phyloP scores from a whole-genome alignment of 2,113 vertebrate species.

The Axis porcinus region DNA sequence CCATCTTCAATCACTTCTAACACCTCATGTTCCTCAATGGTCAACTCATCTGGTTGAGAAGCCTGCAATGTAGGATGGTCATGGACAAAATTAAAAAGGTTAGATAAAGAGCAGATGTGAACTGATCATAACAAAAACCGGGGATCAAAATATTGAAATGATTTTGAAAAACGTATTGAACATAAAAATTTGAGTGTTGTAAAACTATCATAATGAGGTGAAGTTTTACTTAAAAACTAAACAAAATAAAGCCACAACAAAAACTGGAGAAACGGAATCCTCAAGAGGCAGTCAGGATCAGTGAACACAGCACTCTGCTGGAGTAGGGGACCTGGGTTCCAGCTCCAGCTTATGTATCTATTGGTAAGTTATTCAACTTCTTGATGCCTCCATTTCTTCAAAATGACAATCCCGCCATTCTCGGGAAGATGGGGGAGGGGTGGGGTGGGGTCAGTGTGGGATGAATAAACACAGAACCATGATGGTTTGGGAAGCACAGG shows the following conservation, averaged over 20 bases:
- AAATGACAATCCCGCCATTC: conserved; percentile 42
- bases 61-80: conserved; percentile 81
- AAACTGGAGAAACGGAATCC: conserved; percentile 32
- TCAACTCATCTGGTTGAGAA: conserved; percentile 97
- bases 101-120: conserved; percentile 69
- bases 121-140: conserved; percentile 57
- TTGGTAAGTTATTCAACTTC: neutral
- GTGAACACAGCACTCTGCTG: neutral
- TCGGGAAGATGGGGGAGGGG: neutral
- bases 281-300: conserved; percentile 10
- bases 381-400: conserved; percentile 35
- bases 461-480: conserved; percentile 39
- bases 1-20: conserved; percentile 99
- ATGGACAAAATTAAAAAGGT: conserved; percentile 63
- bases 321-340: neutral
- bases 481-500: conserved; percentile 26
- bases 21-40: conserved; percentile 97
- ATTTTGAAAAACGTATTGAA: conserved; percentile 53
- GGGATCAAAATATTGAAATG: conserved; percentile 57
- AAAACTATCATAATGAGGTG: conserved; percentile 64
- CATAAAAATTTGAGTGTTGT: conserved; percentile 52
- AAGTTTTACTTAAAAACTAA: conserved; percentile 62
- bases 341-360: neutral
- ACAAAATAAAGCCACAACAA: conserved; percentile 58
- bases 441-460: neutral